Evolutionary conservation across 2,888 invertebrate species (phyloP).

Genomic region (Ornithoptera priamus): DNA sequence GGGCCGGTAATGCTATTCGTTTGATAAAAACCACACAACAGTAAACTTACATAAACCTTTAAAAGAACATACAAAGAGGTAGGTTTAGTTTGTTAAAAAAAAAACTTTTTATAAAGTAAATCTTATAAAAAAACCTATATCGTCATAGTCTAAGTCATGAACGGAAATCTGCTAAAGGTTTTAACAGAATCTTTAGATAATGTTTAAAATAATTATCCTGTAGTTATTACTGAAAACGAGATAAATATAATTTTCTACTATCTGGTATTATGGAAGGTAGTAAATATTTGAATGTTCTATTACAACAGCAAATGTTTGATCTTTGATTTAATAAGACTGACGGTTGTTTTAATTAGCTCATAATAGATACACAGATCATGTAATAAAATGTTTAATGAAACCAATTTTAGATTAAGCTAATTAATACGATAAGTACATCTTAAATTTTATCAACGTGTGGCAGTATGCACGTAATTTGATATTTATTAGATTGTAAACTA

Average conservation of each 20-base stretch:
- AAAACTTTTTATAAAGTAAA: too few relatives aligned
- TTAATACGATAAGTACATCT: not conserved
- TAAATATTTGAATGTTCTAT: not conserved
- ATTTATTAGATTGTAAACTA: not conserved
- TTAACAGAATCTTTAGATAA: too few relatives aligned
- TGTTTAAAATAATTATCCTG: too few relatives aligned
- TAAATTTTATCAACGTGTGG: not conserved
- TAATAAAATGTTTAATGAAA: not conserved
- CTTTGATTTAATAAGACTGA: not conserved
- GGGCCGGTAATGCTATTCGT: constrained; percentile 30
- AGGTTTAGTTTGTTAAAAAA: not conserved
- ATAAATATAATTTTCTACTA: too few relatives aligned
- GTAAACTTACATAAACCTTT: constrained; percentile 8
- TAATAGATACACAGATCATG: not conserved
- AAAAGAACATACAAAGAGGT: not conserved
- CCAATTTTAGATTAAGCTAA: not conserved
- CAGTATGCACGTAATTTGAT: not conserved
- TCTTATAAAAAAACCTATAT: too few relatives aligned
- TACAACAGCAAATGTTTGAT: not conserved
- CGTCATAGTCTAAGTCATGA: too few relatives aligned
- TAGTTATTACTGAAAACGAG: too few relatives aligned
- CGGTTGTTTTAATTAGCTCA: not conserved
- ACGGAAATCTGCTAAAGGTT: too few relatives aligned
- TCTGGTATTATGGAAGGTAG: too few relatives aligned
- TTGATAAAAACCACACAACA: constrained; percentile 30